Percentiles rank a stretch among this genome's conserved stretches.
phyloP scores from a whole-genome alignment of 2,888 invertebrate genomes.

The Eilema caniola region DNA sequence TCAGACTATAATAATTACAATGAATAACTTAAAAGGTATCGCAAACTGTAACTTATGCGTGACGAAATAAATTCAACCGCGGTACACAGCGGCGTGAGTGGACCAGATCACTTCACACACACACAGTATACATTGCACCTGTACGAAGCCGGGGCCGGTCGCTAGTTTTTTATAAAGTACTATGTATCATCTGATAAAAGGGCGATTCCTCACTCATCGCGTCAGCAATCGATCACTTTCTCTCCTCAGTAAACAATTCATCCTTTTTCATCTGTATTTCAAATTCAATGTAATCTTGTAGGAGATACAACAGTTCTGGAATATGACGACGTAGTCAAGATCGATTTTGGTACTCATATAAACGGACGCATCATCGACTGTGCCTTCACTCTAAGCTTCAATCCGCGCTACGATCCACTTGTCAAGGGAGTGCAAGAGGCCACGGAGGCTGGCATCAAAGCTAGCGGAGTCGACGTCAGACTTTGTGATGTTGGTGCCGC shows the following conservation, averaged over 20 bases:
- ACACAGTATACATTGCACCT: too few relatives aligned
- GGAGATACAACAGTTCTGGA: constrained; percentile 97
- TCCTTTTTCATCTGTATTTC: not conserved
- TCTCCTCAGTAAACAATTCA: not conserved
- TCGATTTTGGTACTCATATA: constrained; percentile 99
- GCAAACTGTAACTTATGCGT: too few relatives aligned
- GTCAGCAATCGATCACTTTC: not conserved
- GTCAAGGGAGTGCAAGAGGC: constrained; percentile 98
- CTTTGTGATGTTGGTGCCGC: constrained; percentile 98
- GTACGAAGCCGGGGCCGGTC: too few relatives aligned
- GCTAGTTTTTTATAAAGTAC: too few relatives aligned
- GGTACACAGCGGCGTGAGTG: too few relatives aligned
- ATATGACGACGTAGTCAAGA: constrained; percentile 99
- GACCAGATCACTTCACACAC: too few relatives aligned
- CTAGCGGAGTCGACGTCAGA: constrained; percentile 98
- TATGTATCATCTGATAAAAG: not conserved
- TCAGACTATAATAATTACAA: too few relatives aligned
- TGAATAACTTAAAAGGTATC: too few relatives aligned
- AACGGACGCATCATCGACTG: constrained; percentile 99
- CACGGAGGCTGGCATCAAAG: constrained; percentile 98
- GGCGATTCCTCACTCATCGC: not conserved
- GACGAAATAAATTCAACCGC: too few relatives aligned
- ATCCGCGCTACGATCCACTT: constrained; percentile 97
- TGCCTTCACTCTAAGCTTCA: constrained; percentile 98
- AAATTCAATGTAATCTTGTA: constrained; percentile 41